phyloP scores from a whole-genome alignment of 2,888 invertebrate genomes.

The Gasteruption jaculator region DNA sequence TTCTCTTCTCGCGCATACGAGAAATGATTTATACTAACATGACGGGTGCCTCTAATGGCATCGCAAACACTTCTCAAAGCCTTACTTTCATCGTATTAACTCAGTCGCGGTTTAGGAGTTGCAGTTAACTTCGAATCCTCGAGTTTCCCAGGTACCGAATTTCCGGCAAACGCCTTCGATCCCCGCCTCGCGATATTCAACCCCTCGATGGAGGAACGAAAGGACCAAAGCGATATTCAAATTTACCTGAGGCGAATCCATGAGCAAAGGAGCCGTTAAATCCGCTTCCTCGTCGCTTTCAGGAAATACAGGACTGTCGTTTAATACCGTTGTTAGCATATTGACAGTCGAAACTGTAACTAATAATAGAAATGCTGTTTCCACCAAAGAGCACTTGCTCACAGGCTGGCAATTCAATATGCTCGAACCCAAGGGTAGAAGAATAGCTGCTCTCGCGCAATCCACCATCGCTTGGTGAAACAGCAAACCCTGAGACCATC shows the following conservation, averaged over 20 bases:
- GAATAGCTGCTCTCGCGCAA: slow-evolving; percentile 74
- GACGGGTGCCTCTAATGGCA: no score
- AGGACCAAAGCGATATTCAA: no score
- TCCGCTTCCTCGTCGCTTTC: slow-evolving; percentile 70
- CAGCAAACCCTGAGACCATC: slow-evolving; percentile 81
- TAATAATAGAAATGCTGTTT: slow-evolving; percentile 81
- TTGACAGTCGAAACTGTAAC: slow-evolving; percentile 90
- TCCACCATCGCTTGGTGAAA: slow-evolving; percentile 84
- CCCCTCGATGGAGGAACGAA: no score
- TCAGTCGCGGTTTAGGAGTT: no score
- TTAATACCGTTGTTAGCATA: slow-evolving; percentile 80
- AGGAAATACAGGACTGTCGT: slow-evolving; percentile 83
- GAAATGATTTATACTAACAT: no score
- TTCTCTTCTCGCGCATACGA: no score
- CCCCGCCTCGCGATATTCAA: no score
- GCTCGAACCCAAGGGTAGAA: slow-evolving; percentile 74
- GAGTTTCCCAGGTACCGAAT: no score
- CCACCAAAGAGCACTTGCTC: slow-evolving; percentile 80
- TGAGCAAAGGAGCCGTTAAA: slow-evolving; percentile 67
- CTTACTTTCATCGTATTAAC: no score
- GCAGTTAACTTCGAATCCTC: no score
- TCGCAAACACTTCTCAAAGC: no score
- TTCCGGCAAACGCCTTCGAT: no score
- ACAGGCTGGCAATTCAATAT: slow-evolving; percentile 80
- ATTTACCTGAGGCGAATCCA: slow-evolving; percentile 73